Base-by-base conservation (phyloP, 2,113 vertebrate species). In the Penelope pileata region DNA sequence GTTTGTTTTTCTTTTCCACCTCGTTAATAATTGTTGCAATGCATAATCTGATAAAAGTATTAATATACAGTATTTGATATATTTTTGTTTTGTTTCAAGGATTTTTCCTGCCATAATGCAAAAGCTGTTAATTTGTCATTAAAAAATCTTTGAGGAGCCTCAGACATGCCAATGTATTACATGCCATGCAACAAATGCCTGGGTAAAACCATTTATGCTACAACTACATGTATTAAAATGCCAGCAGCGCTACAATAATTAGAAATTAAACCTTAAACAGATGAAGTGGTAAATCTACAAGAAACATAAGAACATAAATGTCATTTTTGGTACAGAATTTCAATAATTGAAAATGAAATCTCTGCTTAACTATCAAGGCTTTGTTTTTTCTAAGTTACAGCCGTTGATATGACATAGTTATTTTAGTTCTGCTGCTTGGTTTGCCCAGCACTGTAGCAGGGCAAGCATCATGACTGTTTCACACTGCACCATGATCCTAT, bases 401-500 rank as follows among this genome's bases (percentile, higher is more conserved):
- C 32, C n/a, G 21, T n/a, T 0, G 3, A 86, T 26, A 29, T 5
- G 32, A 69, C 0, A 0, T 40, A 53, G 29, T 11, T 36, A 2
- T 40, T 18, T 15, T 16, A 76, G 50, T 29, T 58, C 30, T 58
- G 32, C 32, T 60, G 22, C 42, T 30, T 22, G 12, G 22, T n/a
- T 63, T 1, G 0, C 27, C 21, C 15, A 51, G 32, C 8, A 2
- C 42, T 22, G 32, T 22, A 47, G 14, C 9, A 48, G 47, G n/a
- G 17, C 47, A 42, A 42, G 18, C 13, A 10, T 10, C 43, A 18
- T 0, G 0, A 32, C 16, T 40, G 24, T 36, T 63, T 48, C 34
- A 36, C 36, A 7, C 18, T 0, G 1, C 42, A 19, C 42, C 12
- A 1, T 18, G 16, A 24, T 17, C 69, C 36, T 56, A n/a, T 36